Conservation (phyloP, 2,797 vertebrate genomes). For the Hypotaenidia okinawae region DNA sequence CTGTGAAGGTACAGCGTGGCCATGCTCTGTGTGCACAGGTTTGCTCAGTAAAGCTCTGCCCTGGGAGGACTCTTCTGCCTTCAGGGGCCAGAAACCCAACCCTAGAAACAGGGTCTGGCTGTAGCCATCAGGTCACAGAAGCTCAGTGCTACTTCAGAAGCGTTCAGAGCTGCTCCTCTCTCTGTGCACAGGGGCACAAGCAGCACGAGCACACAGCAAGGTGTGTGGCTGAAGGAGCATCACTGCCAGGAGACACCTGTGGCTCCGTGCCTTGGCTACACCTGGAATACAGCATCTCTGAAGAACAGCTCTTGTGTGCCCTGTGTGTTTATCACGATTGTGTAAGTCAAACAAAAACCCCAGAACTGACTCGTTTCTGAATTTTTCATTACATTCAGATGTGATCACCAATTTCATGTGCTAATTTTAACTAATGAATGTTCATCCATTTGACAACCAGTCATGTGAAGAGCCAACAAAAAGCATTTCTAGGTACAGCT, state of each 20-base stretch:
- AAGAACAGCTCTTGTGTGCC: neutral
- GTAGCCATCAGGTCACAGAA: neutral
- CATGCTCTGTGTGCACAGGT: too few species aligned
- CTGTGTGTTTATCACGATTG: neutral
- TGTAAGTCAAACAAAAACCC: neutral
- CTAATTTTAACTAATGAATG: neutral
- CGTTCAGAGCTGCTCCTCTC: neutral
- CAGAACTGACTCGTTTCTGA: neutral
- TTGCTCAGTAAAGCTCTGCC: neutral
- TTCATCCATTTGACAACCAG: neutral
- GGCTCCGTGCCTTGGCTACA: neutral
- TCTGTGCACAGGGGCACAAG: neutral
- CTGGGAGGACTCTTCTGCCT: neutral
- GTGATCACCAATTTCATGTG: neutral
- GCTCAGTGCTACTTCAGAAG: neutral
- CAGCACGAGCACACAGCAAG: neutral
- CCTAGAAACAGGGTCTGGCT: accelerated
- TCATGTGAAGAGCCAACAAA: neutral
- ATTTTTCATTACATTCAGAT: neutral
- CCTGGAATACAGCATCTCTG: neutral
- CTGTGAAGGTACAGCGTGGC: accelerated
- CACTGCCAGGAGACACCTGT: too few species aligned
- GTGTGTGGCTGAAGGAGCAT: neutral
- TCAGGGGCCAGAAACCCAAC: neutral
- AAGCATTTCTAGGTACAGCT: neutral